Percentiles rank a stretch among this genome's conserved stretches.
These are phyloP conservation scores for Auanema freiburgensis DNA, from an alignment of 2,888 invertebrate genomes.

Conservation along the genomic window DNA sequence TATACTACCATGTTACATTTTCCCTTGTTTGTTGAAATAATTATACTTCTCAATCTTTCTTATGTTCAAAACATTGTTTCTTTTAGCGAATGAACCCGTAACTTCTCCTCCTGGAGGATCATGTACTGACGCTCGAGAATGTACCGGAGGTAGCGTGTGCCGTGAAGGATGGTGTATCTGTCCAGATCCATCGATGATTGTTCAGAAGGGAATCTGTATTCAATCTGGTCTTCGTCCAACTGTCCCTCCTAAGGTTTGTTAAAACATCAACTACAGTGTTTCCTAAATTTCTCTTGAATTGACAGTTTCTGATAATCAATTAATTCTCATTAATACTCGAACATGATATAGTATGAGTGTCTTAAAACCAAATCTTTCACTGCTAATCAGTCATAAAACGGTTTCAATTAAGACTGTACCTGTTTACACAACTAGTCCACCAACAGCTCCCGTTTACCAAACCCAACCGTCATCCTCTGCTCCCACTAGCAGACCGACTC, in stretches of 20 bases:
- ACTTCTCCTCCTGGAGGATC: constrained; percentile 61
- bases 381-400: background rate
- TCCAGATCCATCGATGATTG: constrained; percentile 59
- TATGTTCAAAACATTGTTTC: constrained; percentile 2
- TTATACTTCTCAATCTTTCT: background rate
- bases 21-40: constrained; percentile 5
- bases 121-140: constrained; percentile 56
- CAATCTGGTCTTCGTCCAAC: constrained; percentile 43
- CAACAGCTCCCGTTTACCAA: constrained; percentile 10
- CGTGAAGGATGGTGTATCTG: constrained; percentile 62
- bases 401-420: constrained; percentile 18
- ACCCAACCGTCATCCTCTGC: constrained; percentile 16
- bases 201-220: constrained; percentile 55
- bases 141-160: constrained; percentile 54
- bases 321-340: constrained; percentile 6
- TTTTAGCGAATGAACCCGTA: constrained; percentile 51
- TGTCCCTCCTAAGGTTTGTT: constrained; percentile 34
- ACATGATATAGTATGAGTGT: too few species aligned
- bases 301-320: background rate
- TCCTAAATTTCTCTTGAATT: background rate
- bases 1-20: constrained; percentile 5
- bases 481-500: constrained; percentile 4
- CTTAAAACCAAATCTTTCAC: background rate
- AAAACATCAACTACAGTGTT: background rate
- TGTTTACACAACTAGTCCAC: constrained; percentile 19